phyloP scores from a whole-genome alignment of 2,888 invertebrate species.

The Blastobasis lacticolella region DNA sequence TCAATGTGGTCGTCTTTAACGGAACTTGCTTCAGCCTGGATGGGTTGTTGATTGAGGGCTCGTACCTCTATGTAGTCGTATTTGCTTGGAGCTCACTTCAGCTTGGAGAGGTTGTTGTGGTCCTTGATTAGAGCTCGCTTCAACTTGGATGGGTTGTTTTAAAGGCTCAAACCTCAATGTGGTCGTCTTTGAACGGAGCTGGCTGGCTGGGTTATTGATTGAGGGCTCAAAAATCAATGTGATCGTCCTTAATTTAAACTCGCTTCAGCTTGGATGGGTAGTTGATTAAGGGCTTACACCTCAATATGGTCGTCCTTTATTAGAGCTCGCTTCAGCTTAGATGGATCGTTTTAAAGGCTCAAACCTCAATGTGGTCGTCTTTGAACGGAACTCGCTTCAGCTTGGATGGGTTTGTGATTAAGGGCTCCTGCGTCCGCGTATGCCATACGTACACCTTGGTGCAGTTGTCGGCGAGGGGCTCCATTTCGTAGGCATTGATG shows the following conservation, averaged over 20 bases:
- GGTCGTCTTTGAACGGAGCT: slow-evolving; percentile 47
- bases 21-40: slow-evolving; percentile 76
- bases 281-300: too few relatives aligned
- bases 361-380: slow-evolving; percentile 60
- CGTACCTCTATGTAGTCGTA: too few relatives aligned
- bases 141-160: too few relatives aligned
- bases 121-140: too few relatives aligned
- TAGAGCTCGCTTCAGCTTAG: too few relatives aligned
- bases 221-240: too few relatives aligned
- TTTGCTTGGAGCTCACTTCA: too few relatives aligned
- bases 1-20: too few relatives aligned
- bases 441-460: slow-evolving; percentile 99
- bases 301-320: too few relatives aligned
- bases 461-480: slow-evolving; percentile 93
- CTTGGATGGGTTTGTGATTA: slow-evolving; percentile 79
- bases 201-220: slow-evolving; percentile 78
- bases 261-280: too few relatives aligned
- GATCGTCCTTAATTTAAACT: too few relatives aligned
- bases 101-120: too few relatives aligned
- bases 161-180: slow-evolving; percentile 66
- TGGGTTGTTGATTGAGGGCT: slow-evolving; percentile 80
- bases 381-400: slow-evolving; percentile 53
- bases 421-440: slow-evolving; percentile 93
- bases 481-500: slow-evolving; percentile 82
- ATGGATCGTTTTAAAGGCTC: slow-evolving; percentile 16